Percentiles rank a stretch among this genome's conserved stretches.
These are phyloP conservation scores for Mormyrops attenuatus DNA, from an alignment of 2,797 vertebrate genomes.

Conservation along the genomic window DNA sequence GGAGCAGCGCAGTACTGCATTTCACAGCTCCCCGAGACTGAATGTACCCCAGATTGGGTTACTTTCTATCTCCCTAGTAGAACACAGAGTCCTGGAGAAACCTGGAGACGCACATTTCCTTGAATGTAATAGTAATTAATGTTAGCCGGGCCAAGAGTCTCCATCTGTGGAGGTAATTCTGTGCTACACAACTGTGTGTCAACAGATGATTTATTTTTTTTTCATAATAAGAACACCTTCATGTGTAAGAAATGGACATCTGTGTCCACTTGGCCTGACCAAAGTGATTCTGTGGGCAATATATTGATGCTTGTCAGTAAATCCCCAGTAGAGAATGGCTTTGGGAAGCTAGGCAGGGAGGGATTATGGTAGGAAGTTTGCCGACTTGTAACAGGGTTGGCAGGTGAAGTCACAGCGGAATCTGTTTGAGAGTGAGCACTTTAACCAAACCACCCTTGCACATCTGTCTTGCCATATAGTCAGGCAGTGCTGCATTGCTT, in stretches of 20 bases:
- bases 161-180: constrained; percentile 68
- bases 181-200: constrained; percentile 58
- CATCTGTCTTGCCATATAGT: neutral
- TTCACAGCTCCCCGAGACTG: constrained; percentile 58
- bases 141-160: constrained; percentile 58
- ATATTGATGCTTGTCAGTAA: neutral
- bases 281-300: neutral
- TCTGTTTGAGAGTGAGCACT: neutral
- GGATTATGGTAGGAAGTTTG: neutral
- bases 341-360: neutral
- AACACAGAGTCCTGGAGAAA: constrained; percentile 53
- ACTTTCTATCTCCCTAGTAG: constrained; percentile 55
- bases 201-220: constrained; percentile 21
- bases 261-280: neutral
- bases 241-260: neutral
- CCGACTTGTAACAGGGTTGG: neutral
- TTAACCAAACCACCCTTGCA: neutral
- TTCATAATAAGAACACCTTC: neutral
- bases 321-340: neutral
- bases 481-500: neutral
- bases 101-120: constrained; percentile 57
- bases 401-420: neutral
- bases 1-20: constrained; percentile 59
- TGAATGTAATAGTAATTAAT: constrained; percentile 69
- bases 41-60: constrained; percentile 55